Evolutionary conservation across 2,797 vertebrate species (phyloP), one percentile per base, ranked within the genome.

Genomic region (Malacoctenus gilli): DNA sequence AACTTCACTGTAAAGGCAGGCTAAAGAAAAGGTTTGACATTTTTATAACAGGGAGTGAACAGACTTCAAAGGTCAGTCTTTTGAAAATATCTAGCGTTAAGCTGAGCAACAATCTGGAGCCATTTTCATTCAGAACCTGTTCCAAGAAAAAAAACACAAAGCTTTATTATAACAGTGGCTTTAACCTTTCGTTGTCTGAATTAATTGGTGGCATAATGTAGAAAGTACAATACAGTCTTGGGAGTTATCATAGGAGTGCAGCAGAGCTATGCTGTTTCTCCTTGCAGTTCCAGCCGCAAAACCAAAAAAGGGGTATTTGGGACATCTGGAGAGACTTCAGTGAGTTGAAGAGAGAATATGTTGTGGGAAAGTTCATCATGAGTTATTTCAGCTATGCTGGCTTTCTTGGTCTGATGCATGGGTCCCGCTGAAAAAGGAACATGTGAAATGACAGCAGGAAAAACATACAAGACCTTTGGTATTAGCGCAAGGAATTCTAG

Each of bases 351-450:
- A 59, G 63, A 60, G 63, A 81, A 80, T 71, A 84, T 84, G 74
- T 87, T 91, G 89, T 92, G 91, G 91, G 92, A 92, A 93, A 92
- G 86, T 91, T 92, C 80, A 79, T 90, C 75, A 64, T 52, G 8
- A 91, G 79, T 80, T 90, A 92, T 92, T 89, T 70, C 68, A 91
- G 77, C 83, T 91, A 92, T 92, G 87, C 72, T 61, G 75, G 31
- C 80, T 71, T 71, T 67, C 70, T 84, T 42, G 8, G 68, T 85
- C 74, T 69, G 75, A 72, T 62, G 69, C 68, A 35, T 10, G 49
- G 79, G 77, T 89, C 88, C 79, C 79, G 86, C 80, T 83, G 77
- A 82, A 75, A 81, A 78, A 46, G 20, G 61, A 77, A 83, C 79
- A 80, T 85, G 84, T 78, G 83, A 73, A 79, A 85, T 87, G 86